Base-by-base conservation (phyloP, 2,888 invertebrate genomes). In the Megalurothrips usitatus region DNA sequence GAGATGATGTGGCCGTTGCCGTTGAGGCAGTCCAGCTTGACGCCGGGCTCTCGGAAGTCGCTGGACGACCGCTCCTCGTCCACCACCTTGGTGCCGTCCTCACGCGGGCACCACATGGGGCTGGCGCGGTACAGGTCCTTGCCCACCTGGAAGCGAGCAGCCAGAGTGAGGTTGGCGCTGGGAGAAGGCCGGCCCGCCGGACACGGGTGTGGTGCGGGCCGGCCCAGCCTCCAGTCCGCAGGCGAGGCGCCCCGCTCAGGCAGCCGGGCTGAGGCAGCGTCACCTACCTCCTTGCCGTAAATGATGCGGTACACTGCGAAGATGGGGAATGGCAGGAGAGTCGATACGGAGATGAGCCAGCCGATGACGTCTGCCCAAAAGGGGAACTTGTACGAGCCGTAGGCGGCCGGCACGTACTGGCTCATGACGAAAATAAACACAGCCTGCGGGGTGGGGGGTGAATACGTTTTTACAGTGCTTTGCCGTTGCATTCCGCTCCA, bases 351-450 rank as follows among this genome's bases (percentile, higher is more conserved):
- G 81, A 95, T 91, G 79, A 91, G 85, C 91, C 93, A 93, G 9
- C 95, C 95, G 48, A 94, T 86, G 0, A 88, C 86, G 83, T 93
- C 91, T 19, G 94, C 93, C 90, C 93, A 94, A 17, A 86, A 83
- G 0, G 94, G 94, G 86, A 94, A 95, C 14, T 86, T 85, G 84
- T 94, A 92, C 81, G 88, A 88, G 78, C 90, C 92, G 85, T 94
- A 94, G 9, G 87, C 85, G 0, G 93, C 91, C 0, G 92, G 86
- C 26, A 88, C 86, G 89, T 93, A 93, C 83, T 92, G 91, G 9
- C 89, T 86, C 88, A 94, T 92, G 81, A 93, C 92, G 86, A 95
- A 95, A 11, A 90, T 87, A 82, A 95, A 90, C 80, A 95, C 92
- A 49, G 88, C 91, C 94, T 95, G n/a, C 12, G 68, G 68, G 68